These are phyloP conservation scores for Drepanosiphum platanoidis DNA, from an alignment of 2,888 invertebrate species.

Conservation along the genomic window DNA sequence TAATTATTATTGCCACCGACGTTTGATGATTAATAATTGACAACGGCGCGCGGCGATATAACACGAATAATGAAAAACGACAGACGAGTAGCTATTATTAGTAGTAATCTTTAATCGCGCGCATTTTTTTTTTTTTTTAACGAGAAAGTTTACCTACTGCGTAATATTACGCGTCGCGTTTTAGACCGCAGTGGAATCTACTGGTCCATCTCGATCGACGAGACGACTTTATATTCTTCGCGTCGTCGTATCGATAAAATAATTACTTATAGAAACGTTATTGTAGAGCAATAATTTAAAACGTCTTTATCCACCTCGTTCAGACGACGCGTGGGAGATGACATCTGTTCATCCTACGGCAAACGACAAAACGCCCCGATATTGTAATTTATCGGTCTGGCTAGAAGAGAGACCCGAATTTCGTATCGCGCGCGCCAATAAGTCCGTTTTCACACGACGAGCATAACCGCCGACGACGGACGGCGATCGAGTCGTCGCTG, in stretches of 20 bases:
- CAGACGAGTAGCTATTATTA: no score
- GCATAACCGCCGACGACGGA: no score
- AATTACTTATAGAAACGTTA: constrained; percentile 8
- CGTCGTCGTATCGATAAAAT: neutral
- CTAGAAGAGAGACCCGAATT: neutral
- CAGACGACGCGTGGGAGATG: constrained; percentile 39
- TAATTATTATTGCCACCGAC: no score
- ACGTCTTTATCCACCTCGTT: constrained; percentile 26
- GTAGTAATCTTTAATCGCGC: no score
- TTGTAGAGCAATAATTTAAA: constrained; percentile 41
- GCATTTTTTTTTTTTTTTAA: no score
- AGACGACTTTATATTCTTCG: neutral
- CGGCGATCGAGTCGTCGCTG: neutral
- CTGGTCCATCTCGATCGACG: neutral
- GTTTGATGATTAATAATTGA: no score
- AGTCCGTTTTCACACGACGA: neutral
- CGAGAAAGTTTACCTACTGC: no score
- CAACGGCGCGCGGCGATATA: no score
- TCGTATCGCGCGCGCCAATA: neutral
- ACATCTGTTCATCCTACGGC: constrained; percentile 46
- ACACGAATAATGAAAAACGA: no score
- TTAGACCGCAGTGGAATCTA: neutral
- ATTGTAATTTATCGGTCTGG: constrained; percentile 54
- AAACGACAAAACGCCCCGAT: constrained; percentile 43
- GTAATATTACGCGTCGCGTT: neutral